Conservation (phyloP, 2,888 invertebrate genomes). For the Perdita meconis region DNA sequence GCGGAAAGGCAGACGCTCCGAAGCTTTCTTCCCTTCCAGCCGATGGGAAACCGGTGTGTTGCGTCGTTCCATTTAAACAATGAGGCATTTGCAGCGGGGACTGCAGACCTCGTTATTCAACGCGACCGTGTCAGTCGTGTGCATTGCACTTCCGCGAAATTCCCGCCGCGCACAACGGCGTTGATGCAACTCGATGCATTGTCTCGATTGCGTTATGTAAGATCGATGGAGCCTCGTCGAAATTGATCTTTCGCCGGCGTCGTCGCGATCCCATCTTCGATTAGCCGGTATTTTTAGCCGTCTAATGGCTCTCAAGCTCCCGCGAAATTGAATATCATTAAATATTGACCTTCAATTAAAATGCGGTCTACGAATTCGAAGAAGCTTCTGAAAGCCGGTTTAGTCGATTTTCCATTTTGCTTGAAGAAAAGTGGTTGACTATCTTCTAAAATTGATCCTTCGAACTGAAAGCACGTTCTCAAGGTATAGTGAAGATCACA, state of each 20-base stretch:
- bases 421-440: too few relatives aligned
- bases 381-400: too few relatives aligned
- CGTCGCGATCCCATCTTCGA: too few relatives aligned
- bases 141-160: conserved; percentile 59
- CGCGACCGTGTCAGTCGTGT: conserved; percentile 58
- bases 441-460: too few relatives aligned
- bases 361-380: too few relatives aligned
- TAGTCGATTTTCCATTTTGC: too few relatives aligned
- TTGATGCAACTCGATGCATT: conserved; percentile 54
- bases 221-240: conserved; percentile 12
- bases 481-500: too few relatives aligned
- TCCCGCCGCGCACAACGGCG: conserved; percentile 25
- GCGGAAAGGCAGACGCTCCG: conserved; percentile 28
- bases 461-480: too few relatives aligned
- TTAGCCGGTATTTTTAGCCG: too few relatives aligned
- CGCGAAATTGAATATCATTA: too few relatives aligned
- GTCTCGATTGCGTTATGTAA: conserved; percentile 49
- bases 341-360: too few relatives aligned
- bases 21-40: conserved; percentile 28
- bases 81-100: conserved; percentile 53
- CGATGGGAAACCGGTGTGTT: conserved; percentile 51
- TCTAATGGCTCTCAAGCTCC: too few relatives aligned
- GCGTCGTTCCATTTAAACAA: conserved; percentile 56
- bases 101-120: conserved; percentile 62
- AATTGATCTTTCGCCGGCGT: background rate